Conservation (phyloP, 2,888 invertebrate genomes). For the Epinotia nisella region DNA sequence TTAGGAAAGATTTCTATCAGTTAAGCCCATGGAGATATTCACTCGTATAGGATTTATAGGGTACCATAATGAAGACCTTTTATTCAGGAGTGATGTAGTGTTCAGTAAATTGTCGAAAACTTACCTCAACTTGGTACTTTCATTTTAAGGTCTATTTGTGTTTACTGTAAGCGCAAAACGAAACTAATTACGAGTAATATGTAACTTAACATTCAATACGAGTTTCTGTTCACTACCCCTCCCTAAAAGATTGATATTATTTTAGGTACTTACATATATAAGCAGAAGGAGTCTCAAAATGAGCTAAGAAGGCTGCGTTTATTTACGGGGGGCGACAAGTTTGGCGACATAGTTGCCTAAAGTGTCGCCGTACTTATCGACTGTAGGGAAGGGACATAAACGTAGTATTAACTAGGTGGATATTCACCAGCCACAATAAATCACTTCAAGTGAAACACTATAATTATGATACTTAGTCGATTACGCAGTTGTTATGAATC, state of each 20-base stretch:
- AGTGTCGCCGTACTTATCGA: too few relatives aligned
- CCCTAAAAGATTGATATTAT: neutral
- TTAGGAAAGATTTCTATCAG: slow-evolving; percentile 15
- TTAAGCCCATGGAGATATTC: slow-evolving; percentile 5
- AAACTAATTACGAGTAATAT: neutral
- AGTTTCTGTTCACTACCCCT: neutral
- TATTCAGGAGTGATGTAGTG: neutral
- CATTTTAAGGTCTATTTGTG: neutral
- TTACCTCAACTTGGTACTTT: neutral
- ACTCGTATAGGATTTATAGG: slow-evolving; percentile 20
- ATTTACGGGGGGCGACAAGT: too few relatives aligned
- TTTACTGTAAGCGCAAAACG: neutral
- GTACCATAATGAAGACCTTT: slow-evolving; percentile 25
- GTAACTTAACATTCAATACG: neutral
- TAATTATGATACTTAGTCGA: too few relatives aligned
- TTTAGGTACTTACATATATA: neutral
- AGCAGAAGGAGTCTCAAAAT: too few relatives aligned
- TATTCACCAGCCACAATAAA: too few relatives aligned
- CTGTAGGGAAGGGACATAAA: too few relatives aligned
- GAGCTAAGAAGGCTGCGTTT: too few relatives aligned
- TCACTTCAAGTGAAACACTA: too few relatives aligned
- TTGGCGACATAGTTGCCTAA: too few relatives aligned
- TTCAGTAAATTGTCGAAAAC: neutral
- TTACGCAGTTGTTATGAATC: too few relatives aligned
- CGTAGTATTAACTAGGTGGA: too few relatives aligned